Evolutionary conservation across 2,888 invertebrate genomes (phyloP), one percentile per base, ranked within the genome.

Genomic region (Diarsia rubi): DNA sequence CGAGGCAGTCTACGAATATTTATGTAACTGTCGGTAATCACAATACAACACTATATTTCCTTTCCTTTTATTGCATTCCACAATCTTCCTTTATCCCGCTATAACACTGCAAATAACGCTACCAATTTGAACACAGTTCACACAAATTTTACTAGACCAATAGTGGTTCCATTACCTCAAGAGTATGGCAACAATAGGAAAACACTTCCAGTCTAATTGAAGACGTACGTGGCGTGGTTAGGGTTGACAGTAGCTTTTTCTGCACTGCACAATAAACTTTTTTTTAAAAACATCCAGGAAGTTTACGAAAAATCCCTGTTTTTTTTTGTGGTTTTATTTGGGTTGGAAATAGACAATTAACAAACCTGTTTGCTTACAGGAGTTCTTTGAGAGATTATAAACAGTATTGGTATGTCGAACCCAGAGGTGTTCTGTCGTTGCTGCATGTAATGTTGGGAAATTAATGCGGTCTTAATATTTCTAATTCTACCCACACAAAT

Each of bases 91-190:
- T 21, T 75, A 54, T 37, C 31, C 14, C 12, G n/a, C 66, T 37
- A 27, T 63, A 75, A 44, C 42, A 24, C 11, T 31, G 31, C 42
- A 49, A 63, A 69, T 54, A 73, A 63, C 27, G 70, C 54, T 73
- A 63, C 47, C 59, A 80, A 77, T 81, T 84, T 66, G 47, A 44
- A 69, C 81, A 69, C 69, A 84, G 74, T 83, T 67, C 84, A 72
- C 83, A 81, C 80, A 83, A 72, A 83, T 81, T 79, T 79, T 70
- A 70, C 80, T 74, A 65, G 67, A 70, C 69, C 84, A 73, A 79
- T 73, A 84, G 69, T 12, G 79, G 74, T 81, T 65, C 85, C 77
- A 84, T 82, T 82, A 84, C 77, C 68, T 81, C 82, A 76, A 84
- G 82, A 70, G 82, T 73, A 70, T 76, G 84, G 72, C 62, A 81